These are phyloP conservation scores for Acrobasis suavella DNA, from an alignment of 2,888 invertebrate genomes.

Conservation along the genomic window DNA sequence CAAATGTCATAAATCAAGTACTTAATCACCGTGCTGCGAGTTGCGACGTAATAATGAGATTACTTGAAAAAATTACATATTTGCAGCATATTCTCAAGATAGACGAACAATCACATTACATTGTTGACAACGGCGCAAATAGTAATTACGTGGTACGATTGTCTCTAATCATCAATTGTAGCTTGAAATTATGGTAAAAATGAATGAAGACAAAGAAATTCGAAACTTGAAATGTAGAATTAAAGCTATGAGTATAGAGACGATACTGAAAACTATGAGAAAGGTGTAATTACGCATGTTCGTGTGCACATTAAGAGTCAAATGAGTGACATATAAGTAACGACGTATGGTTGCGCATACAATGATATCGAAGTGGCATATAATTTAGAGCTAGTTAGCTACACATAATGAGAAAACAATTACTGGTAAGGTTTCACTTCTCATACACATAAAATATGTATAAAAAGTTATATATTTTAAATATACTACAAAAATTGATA, in stretches of 20 bases:
- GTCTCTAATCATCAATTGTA: background rate
- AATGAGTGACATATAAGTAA: background rate
- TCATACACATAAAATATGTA: no score
- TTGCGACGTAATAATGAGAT: conserved; percentile 75
- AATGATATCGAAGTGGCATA: background rate
- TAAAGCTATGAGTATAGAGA: conserved; percentile 17
- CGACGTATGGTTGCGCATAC: background rate
- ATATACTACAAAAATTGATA: no score
- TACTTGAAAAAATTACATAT: conserved; percentile 73
- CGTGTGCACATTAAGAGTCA: background rate
- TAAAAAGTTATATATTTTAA: no score
- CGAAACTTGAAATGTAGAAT: conserved; percentile 3
- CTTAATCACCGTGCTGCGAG: conserved; percentile 74
- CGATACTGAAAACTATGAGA: background rate
- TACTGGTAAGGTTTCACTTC: no score
- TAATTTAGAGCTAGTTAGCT: no score
- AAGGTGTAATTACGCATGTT: conserved; percentile 1
- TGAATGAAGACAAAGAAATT: conserved; percentile 4
- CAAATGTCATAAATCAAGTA: conserved; percentile 78
- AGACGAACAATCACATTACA: conserved; percentile 53
- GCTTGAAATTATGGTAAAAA: conserved; percentile 5
- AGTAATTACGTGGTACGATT: conserved; percentile 15
- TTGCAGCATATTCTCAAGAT: conserved; percentile 45
- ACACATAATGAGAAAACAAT: no score
- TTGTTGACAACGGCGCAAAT: conserved; percentile 42